Percentiles rank a stretch among this genome's conserved stretches.
These are phyloP conservation scores for Otus sunia DNA, from an alignment of 2,113 vertebrate genomes.

Conservation along the genomic window DNA sequence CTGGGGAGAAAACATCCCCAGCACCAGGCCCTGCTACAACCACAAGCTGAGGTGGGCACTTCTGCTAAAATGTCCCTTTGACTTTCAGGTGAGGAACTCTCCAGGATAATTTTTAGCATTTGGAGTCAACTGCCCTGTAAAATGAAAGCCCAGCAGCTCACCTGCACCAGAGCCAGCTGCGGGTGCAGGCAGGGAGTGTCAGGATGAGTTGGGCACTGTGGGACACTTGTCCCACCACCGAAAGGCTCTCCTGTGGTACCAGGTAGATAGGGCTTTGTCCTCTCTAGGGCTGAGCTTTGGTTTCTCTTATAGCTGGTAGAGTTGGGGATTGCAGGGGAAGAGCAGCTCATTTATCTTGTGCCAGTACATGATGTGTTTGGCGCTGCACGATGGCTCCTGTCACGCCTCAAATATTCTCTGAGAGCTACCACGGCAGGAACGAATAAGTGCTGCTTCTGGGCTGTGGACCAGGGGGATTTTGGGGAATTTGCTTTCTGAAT, in stretches of 20 bases:
- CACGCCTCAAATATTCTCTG: neutral
- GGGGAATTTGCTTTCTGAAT: neutral
- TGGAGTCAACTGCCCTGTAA: neutral
- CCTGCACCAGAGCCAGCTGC: neutral
- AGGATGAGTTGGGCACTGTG: rapidly evolving
- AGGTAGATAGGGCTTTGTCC: neutral
- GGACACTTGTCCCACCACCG: neutral
- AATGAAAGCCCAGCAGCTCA: neutral
- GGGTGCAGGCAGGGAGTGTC: rapidly evolving
- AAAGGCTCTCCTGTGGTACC: neutral
- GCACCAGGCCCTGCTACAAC: neutral
- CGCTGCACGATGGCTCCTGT: neutral
- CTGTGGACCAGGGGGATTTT: rapidly evolving
- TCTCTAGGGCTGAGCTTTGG: neutral
- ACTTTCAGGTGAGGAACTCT: neutral
- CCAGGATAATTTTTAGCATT: neutral
- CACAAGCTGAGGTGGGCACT: neutral
- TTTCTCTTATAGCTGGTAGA: neutral
- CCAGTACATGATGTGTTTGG: neutral
- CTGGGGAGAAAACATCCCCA: neutral
- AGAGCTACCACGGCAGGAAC: neutral
- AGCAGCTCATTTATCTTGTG: neutral
- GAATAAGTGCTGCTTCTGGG: neutral
- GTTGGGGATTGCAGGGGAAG: neutral
- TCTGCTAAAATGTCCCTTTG: neutral